Evolutionary conservation across 2,113 vertebrate genomes (phyloP).

Genomic region (Rhabdomys dilectus): DNA sequence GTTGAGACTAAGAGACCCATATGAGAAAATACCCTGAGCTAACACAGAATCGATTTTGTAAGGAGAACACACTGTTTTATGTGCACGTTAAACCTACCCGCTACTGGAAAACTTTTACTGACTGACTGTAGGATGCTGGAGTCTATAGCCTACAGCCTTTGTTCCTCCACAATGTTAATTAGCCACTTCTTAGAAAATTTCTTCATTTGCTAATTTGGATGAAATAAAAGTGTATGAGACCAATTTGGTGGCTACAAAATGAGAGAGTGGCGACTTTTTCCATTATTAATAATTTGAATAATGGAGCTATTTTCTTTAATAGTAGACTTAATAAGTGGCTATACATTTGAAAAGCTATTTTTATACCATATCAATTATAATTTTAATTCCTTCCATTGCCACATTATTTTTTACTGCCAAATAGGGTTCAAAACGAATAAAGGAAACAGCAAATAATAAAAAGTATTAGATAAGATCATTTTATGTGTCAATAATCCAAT

Average conservation of each 20-base stretch:
- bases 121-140: slow-evolving; percentile 8
- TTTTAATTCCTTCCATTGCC: neutral
- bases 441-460: neutral
- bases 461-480: slow-evolving; percentile 30
- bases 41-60: neutral
- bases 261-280: slow-evolving; percentile 61
- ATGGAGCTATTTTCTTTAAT: slow-evolving; percentile 56
- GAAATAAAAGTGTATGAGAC: slow-evolving; percentile 59
- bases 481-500: slow-evolving; percentile 20
- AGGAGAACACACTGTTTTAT: slow-evolving; percentile 46
- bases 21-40: slow-evolving; percentile 24
- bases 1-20: slow-evolving; percentile 16
- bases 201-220: slow-evolving; percentile 60
- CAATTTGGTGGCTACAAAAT: slow-evolving; percentile 54
- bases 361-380: slow-evolving; percentile 56
- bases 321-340: slow-evolving; percentile 33
- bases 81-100: slow-evolving; percentile 8
- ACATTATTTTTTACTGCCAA: slow-evolving; percentile 37
- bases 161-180: slow-evolving; percentile 36
- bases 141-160: slow-evolving; percentile 36
- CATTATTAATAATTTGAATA: slow-evolving; percentile 72
- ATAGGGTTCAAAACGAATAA: slow-evolving; percentile 30
- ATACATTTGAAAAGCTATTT: slow-evolving; percentile 49
- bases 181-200: slow-evolving; percentile 16
- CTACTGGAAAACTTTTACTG: slow-evolving; percentile 38